Percentiles rank a stretch among this genome's conserved stretches.
These are phyloP conservation scores for Drosophila ezoana DNA, from an alignment of 2,888 invertebrate species.

Conservation along the genomic window DNA sequence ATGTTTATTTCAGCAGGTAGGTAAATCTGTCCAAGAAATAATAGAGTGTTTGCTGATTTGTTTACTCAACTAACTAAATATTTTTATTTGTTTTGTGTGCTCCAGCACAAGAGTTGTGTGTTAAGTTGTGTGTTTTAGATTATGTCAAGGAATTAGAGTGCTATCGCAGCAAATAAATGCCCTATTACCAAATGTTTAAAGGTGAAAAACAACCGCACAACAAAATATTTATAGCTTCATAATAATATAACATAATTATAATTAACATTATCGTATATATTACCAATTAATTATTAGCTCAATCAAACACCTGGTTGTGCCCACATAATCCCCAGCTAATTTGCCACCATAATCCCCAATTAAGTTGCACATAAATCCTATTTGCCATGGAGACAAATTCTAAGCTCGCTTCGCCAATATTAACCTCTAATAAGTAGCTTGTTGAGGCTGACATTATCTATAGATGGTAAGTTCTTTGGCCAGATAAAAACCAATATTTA, in stretches of 20 bases:
- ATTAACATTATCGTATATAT: neutral
- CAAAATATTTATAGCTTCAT: no score
- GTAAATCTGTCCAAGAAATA: neutral
- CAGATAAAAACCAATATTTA: neutral
- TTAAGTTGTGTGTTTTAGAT: neutral
- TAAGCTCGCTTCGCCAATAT: neutral
- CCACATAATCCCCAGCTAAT: slow-evolving; percentile 1
- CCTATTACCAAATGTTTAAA: neutral
- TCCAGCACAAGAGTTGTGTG: neutral
- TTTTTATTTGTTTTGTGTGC: neutral
- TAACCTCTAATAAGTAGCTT: neutral
- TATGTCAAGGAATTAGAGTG: neutral
- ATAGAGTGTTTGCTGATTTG: slow-evolving; percentile 13
- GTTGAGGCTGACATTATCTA: slow-evolving; percentile 1
- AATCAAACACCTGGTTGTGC: neutral
- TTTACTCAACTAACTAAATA: slow-evolving; percentile 4
- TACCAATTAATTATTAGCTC: neutral
- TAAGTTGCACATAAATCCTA: neutral
- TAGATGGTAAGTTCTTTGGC: neutral
- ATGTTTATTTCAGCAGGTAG: slow-evolving; percentile 9
- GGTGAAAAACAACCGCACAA: no score
- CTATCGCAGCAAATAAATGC: neutral
- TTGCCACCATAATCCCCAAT: neutral
- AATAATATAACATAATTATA: neutral
- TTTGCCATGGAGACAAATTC: neutral